phyloP scores from a whole-genome alignment of 2,797 vertebrate species.

The Acrossocheilus fasciatus region DNA sequence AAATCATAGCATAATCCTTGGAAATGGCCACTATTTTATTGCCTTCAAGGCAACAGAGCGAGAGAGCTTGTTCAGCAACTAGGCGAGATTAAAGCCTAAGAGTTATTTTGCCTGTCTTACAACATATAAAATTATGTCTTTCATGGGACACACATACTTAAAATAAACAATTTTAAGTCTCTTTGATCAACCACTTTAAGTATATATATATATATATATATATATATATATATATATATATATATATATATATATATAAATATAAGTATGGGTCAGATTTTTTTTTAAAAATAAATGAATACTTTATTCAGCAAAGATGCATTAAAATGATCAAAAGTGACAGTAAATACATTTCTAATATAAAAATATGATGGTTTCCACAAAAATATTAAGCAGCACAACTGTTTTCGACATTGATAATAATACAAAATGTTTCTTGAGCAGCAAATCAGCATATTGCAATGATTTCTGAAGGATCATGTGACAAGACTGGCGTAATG shows the following conservation, averaged over 20 bases:
- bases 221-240: background rate
- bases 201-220: background rate
- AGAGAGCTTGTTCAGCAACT: slow-evolving; percentile 42
- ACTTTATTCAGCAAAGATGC: background rate
- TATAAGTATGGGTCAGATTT: background rate
- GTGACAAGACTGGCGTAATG: too few relatives aligned
- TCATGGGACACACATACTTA: slow-evolving; percentile 3
- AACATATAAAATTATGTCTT: background rate
- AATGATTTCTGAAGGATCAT: too few relatives aligned
- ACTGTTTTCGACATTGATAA: background rate
- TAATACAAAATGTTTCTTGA: too few relatives aligned
- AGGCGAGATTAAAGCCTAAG: slow-evolving; percentile 4
- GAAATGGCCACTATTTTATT: slow-evolving; percentile 41
- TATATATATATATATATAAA: background rate
- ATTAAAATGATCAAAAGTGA: too few relatives aligned
- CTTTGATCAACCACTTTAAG: background rate
- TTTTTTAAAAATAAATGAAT: background rate
- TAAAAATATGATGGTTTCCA: background rate
- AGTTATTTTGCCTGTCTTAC: slow-evolving; percentile 26
- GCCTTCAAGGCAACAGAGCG: slow-evolving; percentile 15
- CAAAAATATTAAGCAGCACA: background rate
- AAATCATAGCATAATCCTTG: slow-evolving; percentile 42
- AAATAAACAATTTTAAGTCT: background rate
- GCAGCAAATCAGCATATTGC: too few relatives aligned
- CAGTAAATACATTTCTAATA: background rate